Base-by-base conservation (phyloP, 2,888 invertebrate genomes). In the Ommatoiulus sabulosus region DNA sequence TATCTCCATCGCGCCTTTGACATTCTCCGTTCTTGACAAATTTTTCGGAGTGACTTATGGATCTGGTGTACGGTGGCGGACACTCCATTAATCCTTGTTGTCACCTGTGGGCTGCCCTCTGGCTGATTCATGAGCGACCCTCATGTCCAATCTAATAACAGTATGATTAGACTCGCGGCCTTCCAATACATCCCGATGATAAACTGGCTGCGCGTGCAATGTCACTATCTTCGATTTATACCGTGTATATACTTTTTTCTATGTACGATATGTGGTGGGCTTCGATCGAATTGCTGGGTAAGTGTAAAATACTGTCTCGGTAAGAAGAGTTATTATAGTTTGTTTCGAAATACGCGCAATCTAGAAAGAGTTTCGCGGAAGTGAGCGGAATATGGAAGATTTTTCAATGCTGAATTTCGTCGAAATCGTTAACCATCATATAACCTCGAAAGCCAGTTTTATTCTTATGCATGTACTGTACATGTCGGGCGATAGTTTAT, bases 61-160 rank as follows among this genome's bases (percentile, higher is more conserved):
- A 17, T 17, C 72, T 44, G 44, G 88, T 44, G 88, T 44, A 88
- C 84, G 35, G 57, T 88, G 84, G 52, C 48, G 88, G 88, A 88
- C 88, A 88, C 88, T 84, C 88, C 88, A 88, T 88, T 88, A 88
- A 88, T 88, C 88, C 44, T 88, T 80, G 88, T 88, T 88, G 88
- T 84, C 88, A 88, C 88, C 88, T 88, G 88, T 88, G 88, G 88
- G 88, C n/a, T 44, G 88, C 80, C 48, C 80, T 20, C 46, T 12
- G 88, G 84, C 43, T 88, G 88, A 88, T 88, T 88, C 88, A 88
- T 88, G 88, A 63, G 43, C 43, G 88, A 88, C 46, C 80, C 84
- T 84, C 84, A 88, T 24, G 88, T 88, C 88, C 88, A 88, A 72
- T 88, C 88, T 88, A 88, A 88, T 88, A 52, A 87, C 44, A 44